Percentiles rank a stretch among this genome's conserved stretches.
These are phyloP conservation scores for Dynastes tityus DNA, from an alignment of 2,888 invertebrate genomes.

Conservation along the genomic window DNA sequence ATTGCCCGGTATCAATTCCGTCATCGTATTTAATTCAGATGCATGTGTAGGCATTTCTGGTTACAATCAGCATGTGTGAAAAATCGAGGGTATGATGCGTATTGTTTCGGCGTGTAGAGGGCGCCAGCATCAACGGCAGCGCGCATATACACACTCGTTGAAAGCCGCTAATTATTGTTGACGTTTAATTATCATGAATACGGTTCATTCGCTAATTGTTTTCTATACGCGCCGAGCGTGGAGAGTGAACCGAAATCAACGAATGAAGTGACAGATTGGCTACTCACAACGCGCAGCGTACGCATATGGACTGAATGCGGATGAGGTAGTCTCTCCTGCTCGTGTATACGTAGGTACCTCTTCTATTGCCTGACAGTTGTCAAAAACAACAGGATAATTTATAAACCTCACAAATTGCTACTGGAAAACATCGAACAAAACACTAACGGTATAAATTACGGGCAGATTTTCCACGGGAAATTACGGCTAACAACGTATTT, in stretches of 20 bases:
- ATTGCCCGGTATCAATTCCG: not conserved
- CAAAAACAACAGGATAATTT: slow-evolving; percentile 53
- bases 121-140: slow-evolving; percentile 8
- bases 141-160: slow-evolving; percentile 44
- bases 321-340: slow-evolving; percentile 9
- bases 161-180: slow-evolving; percentile 55
- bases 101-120: slow-evolving; percentile 18
- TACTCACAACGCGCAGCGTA: slow-evolving; percentile 27
- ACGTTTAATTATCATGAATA: slow-evolving; percentile 56
- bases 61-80: slow-evolving; percentile 18
- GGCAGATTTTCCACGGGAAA: slow-evolving; percentile 35
- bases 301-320: slow-evolving; percentile 13
- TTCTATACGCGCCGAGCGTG: slow-evolving; percentile 52
- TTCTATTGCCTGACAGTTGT: slow-evolving; percentile 43
- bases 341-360: slow-evolving; percentile 8
- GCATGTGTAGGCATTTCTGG: not conserved
- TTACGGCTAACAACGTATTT: slow-evolving; percentile 31
- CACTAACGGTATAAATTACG: slow-evolving; percentile 49
- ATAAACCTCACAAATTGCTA: slow-evolving; percentile 51
- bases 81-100: slow-evolving; percentile 15
- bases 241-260: slow-evolving; percentile 52
- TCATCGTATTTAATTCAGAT: slow-evolving; percentile 6
- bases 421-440: slow-evolving; percentile 53
- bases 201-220: slow-evolving; percentile 56
- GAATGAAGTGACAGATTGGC: slow-evolving; percentile 54